These are phyloP conservation scores for Leptinotarsa peninsularis DNA, from an alignment of 2,888 invertebrate species.

Conservation along the genomic window DNA sequence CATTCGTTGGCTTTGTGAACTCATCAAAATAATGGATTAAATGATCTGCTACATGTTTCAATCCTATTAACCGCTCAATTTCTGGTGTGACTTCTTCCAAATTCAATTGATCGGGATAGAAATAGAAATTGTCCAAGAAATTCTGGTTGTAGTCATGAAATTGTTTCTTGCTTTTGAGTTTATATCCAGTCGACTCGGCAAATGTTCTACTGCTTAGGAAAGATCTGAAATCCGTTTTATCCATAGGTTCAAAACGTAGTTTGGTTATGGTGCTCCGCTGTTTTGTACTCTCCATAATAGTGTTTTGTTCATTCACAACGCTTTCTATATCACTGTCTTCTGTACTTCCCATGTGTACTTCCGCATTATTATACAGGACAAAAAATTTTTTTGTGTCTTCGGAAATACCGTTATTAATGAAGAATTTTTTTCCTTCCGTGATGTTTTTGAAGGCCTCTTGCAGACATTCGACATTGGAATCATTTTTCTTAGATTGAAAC, in stretches of 20 bases:
- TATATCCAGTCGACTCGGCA: constrained; percentile 11
- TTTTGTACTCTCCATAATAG: neutral
- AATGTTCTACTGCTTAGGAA: constrained; percentile 20
- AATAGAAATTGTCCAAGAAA: constrained; percentile 31
- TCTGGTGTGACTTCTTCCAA: constrained; percentile 12
- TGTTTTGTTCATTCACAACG: neutral
- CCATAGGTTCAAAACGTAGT: constrained; percentile 5
- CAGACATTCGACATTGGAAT: constrained; percentile 17
- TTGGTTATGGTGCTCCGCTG: neutral
- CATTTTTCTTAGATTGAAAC: constrained; percentile 12
- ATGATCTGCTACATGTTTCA: neutral
- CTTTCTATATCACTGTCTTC: neutral
- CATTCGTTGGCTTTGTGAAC: constrained; percentile 19
- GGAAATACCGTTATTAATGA: neutral
- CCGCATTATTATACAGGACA: constrained; percentile 15
- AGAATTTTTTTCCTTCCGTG: neutral
- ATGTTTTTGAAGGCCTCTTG: constrained; percentile 24
- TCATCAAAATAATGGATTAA: constrained; percentile 26
- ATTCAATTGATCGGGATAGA: constrained; percentile 30
- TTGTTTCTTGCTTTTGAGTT: constrained; percentile 22
- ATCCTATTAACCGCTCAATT: constrained; percentile 20
- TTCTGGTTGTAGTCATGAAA: constrained; percentile 18
- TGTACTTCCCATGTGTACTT: neutral
- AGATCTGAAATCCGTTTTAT: constrained; percentile 1
- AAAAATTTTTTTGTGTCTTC: constrained; percentile 17